These are phyloP conservation scores for Heliothis virescens DNA, from an alignment of 1,140 invertebrate genomes.

Conservation along the genomic window DNA sequence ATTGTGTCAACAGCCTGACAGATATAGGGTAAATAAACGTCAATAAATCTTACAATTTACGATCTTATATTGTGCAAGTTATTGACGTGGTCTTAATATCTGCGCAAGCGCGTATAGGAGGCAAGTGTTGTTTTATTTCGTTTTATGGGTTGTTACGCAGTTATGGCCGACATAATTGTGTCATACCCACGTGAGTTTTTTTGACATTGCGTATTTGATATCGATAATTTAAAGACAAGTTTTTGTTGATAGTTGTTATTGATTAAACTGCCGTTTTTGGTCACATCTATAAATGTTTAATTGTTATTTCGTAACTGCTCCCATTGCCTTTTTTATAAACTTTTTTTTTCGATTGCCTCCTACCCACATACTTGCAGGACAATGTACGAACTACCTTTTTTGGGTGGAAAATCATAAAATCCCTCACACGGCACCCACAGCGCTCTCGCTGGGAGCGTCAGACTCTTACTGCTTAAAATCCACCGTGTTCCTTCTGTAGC, in stretches of 20 bases:
- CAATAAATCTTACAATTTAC: slow-evolving; percentile 18
- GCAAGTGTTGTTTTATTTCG: slow-evolving; percentile 18
- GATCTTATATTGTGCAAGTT: slow-evolving; percentile 14
- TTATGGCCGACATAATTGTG: slow-evolving; percentile 15
- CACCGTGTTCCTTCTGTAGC: no score
- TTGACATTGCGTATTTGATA: neutral
- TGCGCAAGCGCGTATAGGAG: slow-evolving; percentile 4
- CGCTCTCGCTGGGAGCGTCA: no score
- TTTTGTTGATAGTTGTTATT: neutral
- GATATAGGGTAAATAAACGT: slow-evolving; percentile 17
- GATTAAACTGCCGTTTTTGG: neutral
- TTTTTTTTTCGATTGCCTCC: no score
- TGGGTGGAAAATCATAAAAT: no score
- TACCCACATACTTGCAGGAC: no score
- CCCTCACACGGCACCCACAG: no score
- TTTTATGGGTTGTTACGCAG: slow-evolving; percentile 30
- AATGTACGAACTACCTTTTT: no score
- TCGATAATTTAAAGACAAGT: neutral
- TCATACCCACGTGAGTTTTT: slow-evolving; percentile 26
- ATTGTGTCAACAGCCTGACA: slow-evolving; percentile 10
- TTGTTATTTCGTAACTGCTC: neutral
- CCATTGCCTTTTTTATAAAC: neutral
- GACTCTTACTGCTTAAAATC: no score
- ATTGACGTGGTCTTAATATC: neutral
- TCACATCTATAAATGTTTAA: neutral